These are phyloP conservation scores for Bradypodion pumilum DNA, from an alignment of 2,797 vertebrate genomes.

Conservation along the genomic window DNA sequence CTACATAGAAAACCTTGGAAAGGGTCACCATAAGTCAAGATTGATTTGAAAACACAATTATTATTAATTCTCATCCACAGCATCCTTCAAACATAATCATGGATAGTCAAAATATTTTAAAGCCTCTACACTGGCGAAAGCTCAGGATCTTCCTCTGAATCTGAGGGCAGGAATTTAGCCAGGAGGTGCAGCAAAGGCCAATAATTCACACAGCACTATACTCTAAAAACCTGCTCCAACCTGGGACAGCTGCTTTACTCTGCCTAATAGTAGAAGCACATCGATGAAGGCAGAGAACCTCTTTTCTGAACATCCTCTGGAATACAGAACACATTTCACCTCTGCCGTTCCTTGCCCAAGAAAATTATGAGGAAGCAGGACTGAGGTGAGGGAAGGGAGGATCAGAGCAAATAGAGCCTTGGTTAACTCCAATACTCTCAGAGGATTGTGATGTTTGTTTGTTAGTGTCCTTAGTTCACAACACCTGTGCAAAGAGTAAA, in stretches of 20 bases:
- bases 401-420: not conserved
- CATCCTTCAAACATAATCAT: not conserved
- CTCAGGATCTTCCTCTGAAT: not conserved
- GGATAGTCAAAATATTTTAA: not conserved
- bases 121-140: not conserved
- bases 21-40: too few relatives aligned
- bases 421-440: not conserved
- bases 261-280: not conserved
- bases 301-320: too few relatives aligned
- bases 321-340: not conserved
- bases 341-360: not conserved
- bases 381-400: not conserved
- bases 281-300: not conserved
- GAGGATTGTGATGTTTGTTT: too few relatives aligned
- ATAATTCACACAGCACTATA: not conserved
- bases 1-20: too few relatives aligned
- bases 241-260: not conserved
- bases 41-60: too few relatives aligned
- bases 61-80: not conserved
- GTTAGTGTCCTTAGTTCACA: not conserved
- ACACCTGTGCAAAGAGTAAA: not conserved
- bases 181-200: too few relatives aligned
- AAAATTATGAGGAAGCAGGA: not conserved
- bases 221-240: not conserved
- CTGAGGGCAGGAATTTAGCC: not conserved